These are phyloP conservation scores for Pyxicephalus adspersus DNA, from an alignment of 2,113 vertebrate genomes.

Conservation along the genomic window DNA sequence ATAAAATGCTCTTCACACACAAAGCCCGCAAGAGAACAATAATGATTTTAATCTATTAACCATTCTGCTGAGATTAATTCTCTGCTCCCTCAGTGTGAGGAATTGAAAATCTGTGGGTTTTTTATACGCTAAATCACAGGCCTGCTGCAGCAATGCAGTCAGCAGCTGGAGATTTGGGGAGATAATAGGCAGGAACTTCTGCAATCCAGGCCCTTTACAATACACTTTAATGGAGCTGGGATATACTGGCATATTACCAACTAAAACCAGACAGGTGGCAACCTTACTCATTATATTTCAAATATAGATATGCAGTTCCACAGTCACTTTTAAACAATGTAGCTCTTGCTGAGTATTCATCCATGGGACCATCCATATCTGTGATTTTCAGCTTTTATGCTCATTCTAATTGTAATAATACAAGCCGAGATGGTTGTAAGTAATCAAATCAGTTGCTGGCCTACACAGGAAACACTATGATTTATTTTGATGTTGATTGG, in stretches of 20 bases:
- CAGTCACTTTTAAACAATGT: slow-evolving; percentile 49
- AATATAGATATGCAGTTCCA: slow-evolving; percentile 49
- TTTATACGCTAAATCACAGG: slow-evolving; percentile 56
- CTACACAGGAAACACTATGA: slow-evolving; percentile 47
- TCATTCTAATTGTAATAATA: slow-evolving; percentile 56
- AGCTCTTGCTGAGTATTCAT: slow-evolving; percentile 52
- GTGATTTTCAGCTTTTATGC: slow-evolving; percentile 53
- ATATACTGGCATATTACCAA: slow-evolving; percentile 51
- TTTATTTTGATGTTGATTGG: slow-evolving; percentile 56
- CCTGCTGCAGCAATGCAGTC: slow-evolving; percentile 25
- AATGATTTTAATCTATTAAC: slow-evolving; percentile 36
- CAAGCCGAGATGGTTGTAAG: slow-evolving; percentile 51
- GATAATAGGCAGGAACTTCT: slow-evolving; percentile 49
- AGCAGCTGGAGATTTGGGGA: slow-evolving; percentile 3
- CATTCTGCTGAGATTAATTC: slow-evolving; percentile 35
- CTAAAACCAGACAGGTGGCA: slow-evolving; percentile 45
- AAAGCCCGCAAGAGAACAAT: slow-evolving; percentile 39
- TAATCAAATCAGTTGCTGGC: slow-evolving; percentile 53
- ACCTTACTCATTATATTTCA: slow-evolving; percentile 26
- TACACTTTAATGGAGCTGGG: slow-evolving; percentile 47
- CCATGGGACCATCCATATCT: slow-evolving; percentile 47
- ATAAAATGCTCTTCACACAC: background rate
- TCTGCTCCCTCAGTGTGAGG: slow-evolving; percentile 50
- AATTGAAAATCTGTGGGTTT: slow-evolving; percentile 61
- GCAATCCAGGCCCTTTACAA: slow-evolving; percentile 44